Evolutionary conservation across 92 coral and sea anemone genomes (phyloP).

Genomic region (Epizoanthus stellaris): DNA sequence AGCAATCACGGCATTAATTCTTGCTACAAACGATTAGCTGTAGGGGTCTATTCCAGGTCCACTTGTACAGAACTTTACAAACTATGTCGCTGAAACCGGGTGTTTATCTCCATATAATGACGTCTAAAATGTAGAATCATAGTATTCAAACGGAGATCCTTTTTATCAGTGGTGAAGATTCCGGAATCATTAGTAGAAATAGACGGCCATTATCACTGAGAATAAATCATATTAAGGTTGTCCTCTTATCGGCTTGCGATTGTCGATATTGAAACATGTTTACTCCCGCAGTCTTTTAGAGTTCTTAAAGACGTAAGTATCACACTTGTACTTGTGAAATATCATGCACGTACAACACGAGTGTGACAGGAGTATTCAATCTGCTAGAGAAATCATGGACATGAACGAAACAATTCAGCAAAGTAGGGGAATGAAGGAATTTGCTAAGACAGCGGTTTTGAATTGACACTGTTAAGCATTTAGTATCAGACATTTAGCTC

Average conservation of each 20-base stretch:
- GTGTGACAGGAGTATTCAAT: no score
- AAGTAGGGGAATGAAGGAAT: conserved; percentile 9
- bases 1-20: background rate
- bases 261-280: conserved; percentile 15
- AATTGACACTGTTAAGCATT: background rate
- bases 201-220: conserved; percentile 7
- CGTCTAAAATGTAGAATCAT: background rate
- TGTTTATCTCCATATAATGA: background rate
- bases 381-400: no score
- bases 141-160: background rate
- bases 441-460: conserved; percentile 17
- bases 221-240: background rate
- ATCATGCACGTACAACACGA: no score
- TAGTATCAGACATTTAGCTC: no score
- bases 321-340: background rate
- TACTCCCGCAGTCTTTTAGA: conserved; percentile 7
- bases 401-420: background rate
- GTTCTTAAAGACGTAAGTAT: background rate
- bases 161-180: background rate
- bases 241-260: background rate
- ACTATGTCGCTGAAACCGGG: background rate
- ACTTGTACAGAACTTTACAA: conserved; percentile 19
- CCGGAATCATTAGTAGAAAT: background rate
- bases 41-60: background rate
- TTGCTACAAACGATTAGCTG: background rate